Evolutionary conservation across 2,113 vertebrate species (phyloP).

Genomic region (Monarcha castaneiventris): DNA sequence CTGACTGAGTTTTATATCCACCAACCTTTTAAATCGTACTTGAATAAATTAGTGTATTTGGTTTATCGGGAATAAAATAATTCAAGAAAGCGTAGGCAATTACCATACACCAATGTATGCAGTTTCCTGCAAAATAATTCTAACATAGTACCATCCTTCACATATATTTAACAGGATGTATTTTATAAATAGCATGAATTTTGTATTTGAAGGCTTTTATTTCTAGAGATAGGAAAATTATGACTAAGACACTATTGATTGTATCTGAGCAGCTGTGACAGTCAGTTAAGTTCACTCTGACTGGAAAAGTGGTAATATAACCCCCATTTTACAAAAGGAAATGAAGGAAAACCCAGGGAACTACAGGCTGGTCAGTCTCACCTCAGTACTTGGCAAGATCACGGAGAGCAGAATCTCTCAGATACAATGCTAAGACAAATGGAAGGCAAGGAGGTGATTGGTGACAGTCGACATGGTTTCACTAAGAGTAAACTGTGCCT

Average conservation of each 20-base stretch:
- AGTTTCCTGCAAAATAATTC: not conserved
- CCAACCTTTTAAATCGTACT: not conserved
- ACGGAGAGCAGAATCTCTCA: not conserved
- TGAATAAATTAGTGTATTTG: not conserved
- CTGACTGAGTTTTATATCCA: not conserved
- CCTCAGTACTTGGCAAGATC: not conserved
- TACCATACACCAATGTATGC: not conserved
- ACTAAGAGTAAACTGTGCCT: not conserved
- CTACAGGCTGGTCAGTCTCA: not conserved
- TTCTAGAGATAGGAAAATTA: not conserved
- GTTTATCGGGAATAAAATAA: not conserved
- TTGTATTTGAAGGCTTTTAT: not conserved
- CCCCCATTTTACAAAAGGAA: not conserved
- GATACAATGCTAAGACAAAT: not conserved
- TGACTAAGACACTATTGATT: not conserved
- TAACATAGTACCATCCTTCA: not conserved
- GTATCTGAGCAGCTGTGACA: not conserved
- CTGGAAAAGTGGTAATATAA: not conserved
- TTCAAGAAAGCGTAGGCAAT: not conserved
- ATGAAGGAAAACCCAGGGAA: not conserved
- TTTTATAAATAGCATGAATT: not conserved
- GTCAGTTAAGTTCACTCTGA: not conserved
- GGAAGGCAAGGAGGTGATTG: not conserved
- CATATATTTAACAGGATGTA: not conserved
- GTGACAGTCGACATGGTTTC: not conserved